These are phyloP conservation scores for Lordiphosa stackelbergi DNA, from an alignment of 1,140 invertebrate species.

Conservation along the genomic window DNA sequence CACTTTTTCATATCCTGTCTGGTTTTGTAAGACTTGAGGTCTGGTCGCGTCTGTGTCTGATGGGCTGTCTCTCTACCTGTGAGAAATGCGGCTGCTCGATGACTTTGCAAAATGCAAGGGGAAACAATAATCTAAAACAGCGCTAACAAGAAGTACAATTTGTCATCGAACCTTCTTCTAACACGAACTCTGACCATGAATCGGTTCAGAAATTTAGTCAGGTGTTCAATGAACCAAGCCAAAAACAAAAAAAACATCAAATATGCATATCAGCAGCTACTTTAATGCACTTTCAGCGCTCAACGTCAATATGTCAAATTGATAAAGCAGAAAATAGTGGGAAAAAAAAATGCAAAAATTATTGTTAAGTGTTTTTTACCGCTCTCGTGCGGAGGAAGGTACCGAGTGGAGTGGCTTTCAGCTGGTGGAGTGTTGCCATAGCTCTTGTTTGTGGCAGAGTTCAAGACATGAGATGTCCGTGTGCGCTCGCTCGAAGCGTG, in stretches of 20 bases:
- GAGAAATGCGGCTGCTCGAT: conserved; percentile 15
- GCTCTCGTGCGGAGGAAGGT: neutral
- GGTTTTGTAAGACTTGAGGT: conserved; percentile 12
- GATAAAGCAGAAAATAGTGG: conserved; percentile 41
- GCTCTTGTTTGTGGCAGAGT: neutral
- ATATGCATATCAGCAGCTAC: conserved; percentile 51
- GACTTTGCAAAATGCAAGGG: conserved; percentile 62
- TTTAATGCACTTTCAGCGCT: conserved; percentile 73
- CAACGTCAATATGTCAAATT: conserved; percentile 72
- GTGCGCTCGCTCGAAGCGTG: conserved; percentile 5
- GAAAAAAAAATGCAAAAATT: conserved; percentile 39
- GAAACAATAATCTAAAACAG: conserved; percentile 31
- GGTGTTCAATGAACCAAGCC: conserved; percentile 30
- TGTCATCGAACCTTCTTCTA: conserved; percentile 29
- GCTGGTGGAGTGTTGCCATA: conserved; percentile 1
- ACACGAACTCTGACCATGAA: conserved; percentile 50
- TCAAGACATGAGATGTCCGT: neutral
- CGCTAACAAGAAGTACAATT: conserved; percentile 58
- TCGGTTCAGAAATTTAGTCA: conserved; percentile 58
- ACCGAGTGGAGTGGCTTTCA: neutral
- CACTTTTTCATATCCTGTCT: conserved; percentile 75
- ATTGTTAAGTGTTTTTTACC: conserved; percentile 61
- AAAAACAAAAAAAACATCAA: conserved; percentile 18
- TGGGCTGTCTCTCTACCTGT: conserved; percentile 26
- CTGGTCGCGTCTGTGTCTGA: conserved; percentile 12